Base-by-base conservation (phyloP, 2,888 invertebrate species). In the Drosophila mimica region DNA sequence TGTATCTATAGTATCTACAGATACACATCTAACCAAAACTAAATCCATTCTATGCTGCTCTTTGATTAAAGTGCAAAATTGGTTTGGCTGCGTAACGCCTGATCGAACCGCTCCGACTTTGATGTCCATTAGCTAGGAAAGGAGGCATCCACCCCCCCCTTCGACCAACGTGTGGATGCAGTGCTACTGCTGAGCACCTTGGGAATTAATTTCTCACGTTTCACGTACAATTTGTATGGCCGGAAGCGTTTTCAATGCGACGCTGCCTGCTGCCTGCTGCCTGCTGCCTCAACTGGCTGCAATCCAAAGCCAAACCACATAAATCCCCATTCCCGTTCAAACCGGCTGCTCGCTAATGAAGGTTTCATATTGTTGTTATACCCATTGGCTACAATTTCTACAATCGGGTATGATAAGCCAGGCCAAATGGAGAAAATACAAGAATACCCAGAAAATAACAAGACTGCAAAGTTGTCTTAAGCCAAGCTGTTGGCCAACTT, bases 201-300 rank as follows among this genome's bases (percentile, higher is more conserved):
- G 69, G 71, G 85, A 83, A 83, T 85, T 80, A 83, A 85, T 83
- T 83, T 88, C 88, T 88, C 83, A 83, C 83, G 83, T 83, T 83
- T 82, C 86, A 77, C 74, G 70, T 77, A 80, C 83, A 83, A 83
- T 83, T 83, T 88, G 88, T 83, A 75, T 80, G 86, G 58, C 86
- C 83, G 83, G 83, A 83, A 88, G 83, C 73, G 81, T 74, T 77
- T 83, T 80, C 77, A 88, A 85, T 82, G 81, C 80, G 81, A 65
- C 68, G 62, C 57, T 43, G 70, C 40, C 57, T 34, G 52, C 74
- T 68, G 49, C 38, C 34, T 17, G n/a, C 49, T 15, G 28, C 34
- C 48, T 30, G 17, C 38, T 52, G 40, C 52, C 48, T 58, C 15
- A 36, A 34, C 25, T 60, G 57, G 57, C 43, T 61, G 70, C 76